These are phyloP conservation scores for Henicopernis longicauda DNA, from an alignment of 2,113 vertebrate species.

Conservation along the genomic window DNA sequence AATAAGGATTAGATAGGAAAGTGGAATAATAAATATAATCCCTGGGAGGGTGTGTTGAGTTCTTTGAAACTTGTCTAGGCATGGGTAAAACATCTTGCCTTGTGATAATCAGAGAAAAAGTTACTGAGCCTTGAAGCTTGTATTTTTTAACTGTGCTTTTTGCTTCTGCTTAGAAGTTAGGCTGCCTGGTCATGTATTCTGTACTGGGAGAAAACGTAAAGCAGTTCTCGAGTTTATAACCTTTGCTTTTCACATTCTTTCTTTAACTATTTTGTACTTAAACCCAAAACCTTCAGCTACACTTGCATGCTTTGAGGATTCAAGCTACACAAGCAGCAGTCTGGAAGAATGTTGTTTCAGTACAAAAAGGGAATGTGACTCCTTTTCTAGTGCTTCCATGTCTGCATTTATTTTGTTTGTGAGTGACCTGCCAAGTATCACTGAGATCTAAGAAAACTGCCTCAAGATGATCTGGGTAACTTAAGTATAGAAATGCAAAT, in stretches of 20 bases:
- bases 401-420: background rate
- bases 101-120: background rate
- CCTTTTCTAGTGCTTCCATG: background rate
- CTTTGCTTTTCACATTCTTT: background rate
- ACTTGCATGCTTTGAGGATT: background rate
- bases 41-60: background rate
- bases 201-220: background rate
- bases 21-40: background rate
- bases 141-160: background rate
- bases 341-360: background rate
- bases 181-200: background rate
- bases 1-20: background rate
- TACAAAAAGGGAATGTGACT: background rate
- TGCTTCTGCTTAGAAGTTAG: background rate
- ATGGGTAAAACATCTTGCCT: background rate
- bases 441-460: background rate
- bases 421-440: background rate
- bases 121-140: background rate
- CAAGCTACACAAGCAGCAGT: background rate
- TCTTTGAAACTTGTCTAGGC: background rate
- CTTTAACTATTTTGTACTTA: background rate
- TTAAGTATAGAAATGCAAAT: background rate
- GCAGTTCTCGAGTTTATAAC: background rate
- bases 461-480: background rate
- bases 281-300: background rate